Evolutionary conservation across 2,113 vertebrate species (phyloP), one percentile per base, ranked within the genome.

Genomic region (Rhinichthys klamathensis): DNA sequence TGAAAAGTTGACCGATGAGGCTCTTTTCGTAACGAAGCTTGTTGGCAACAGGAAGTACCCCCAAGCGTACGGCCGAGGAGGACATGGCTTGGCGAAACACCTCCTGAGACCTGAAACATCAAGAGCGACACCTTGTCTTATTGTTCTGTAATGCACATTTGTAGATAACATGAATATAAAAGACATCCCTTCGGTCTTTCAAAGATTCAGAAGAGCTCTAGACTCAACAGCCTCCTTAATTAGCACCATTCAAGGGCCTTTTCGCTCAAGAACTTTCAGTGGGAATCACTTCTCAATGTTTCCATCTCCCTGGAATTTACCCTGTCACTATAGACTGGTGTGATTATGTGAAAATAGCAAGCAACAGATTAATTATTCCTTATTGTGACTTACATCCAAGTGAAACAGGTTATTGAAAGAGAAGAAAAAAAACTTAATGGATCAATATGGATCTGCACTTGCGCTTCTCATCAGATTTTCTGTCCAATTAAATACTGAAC

Each of bases 61-160:
- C 95, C 49, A 98, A 93, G 4, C 89, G 51, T 3, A 99, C 93
- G 0, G 61, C 80, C 1, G 92, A 86, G 4, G 93, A 92, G 61
- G 88, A 91, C 97, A 99, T 97, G 11, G 97, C 97, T 88, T 97
- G 96, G 3, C 96, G 96, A 85, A 99, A 99, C 12, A 97, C 92
- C 18, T 98, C 97, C 88, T 99, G 97, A 32, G 98, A 96, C 91
- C 98, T 99, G 65, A 13, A 51, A 73, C 67, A 30, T 15, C 13
- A 73, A 46, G n/a, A 83, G 44, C 2, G 1, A 60, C 51, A 30
- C 7, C 1, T 30, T 27, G n/a, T 54, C n/a, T 76, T 30, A 76
- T 3, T 76, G 15, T 76, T 75, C 25, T 75, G 44, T 76, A 76
- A 54, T 54, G 46, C 25, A 76, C 13, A 21, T 51, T 15, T 51